Conservation (phyloP, 92 coral and sea anemone species). For the Parazoanthus atlanticus region DNA sequence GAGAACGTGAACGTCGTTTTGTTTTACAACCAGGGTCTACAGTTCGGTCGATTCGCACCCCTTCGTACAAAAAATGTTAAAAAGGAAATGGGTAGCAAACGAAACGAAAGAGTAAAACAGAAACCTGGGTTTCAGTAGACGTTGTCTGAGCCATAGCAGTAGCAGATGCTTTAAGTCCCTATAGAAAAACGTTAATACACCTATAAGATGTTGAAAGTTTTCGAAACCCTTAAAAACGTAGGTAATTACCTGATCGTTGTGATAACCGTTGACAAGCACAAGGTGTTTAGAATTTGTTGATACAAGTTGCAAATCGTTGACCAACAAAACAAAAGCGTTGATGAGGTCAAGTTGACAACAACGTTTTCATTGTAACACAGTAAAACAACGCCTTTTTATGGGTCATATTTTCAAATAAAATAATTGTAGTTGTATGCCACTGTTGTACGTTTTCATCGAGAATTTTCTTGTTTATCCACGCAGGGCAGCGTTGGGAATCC, state of each 20-base stretch:
- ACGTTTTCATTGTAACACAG: neutral
- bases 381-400: neutral
- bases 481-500: constrained; percentile 91
- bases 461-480: neutral
- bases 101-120: no score
- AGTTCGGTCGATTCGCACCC: no score
- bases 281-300: neutral
- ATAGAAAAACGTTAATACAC: no score
- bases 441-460: neutral
- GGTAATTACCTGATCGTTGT: no score
- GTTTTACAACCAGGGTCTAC: no score
- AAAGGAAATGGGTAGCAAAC: no score
- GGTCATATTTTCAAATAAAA: neutral
- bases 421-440: no score
- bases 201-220: neutral
- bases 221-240: neutral
- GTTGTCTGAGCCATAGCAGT: no score
- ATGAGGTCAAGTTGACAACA: neutral
- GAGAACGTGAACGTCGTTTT: no score
- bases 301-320: neutral
- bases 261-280: neutral
- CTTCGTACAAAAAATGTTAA: no score
- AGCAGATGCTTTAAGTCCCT: no score
- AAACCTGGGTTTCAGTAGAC: no score
- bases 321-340: neutral